These are phyloP conservation scores for Gonioctena quinquepunctata DNA, from an alignment of 1,140 invertebrate species.

Conservation along the genomic window DNA sequence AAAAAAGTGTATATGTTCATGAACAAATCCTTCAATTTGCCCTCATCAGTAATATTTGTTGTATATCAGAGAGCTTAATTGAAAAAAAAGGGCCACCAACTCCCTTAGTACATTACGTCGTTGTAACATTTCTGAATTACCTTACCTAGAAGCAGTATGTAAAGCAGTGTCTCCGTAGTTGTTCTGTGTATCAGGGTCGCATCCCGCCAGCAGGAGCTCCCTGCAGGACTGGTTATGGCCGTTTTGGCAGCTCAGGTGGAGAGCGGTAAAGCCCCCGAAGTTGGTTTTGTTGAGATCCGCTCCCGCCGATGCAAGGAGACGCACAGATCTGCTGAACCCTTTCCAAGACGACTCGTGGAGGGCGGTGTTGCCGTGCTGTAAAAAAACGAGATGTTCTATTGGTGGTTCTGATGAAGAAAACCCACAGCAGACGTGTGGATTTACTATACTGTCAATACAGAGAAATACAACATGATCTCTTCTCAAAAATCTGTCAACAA, in stretches of 20 bases:
- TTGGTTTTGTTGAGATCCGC: constrained; percentile 78
- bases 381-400: neutral
- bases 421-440: too few species aligned
- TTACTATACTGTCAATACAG: too few species aligned
- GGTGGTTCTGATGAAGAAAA: neutral
- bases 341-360: constrained; percentile 94
- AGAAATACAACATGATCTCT: too few species aligned
- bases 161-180: constrained; percentile 96
- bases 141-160: constrained; percentile 92
- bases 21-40: too few species aligned
- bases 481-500: too few species aligned
- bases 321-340: constrained; percentile 85
- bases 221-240: constrained; percentile 95
- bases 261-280: constrained; percentile 86
- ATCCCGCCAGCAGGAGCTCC: constrained; percentile 83
- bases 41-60: too few species aligned
- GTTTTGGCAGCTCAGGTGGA: constrained; percentile 94
- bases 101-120: too few species aligned
- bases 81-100: too few species aligned
- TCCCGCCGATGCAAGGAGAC: constrained; percentile 72
- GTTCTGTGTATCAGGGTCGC: constrained; percentile 87
- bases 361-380: constrained; percentile 89
- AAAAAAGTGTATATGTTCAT: too few species aligned
- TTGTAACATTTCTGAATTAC: too few species aligned
- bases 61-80: too few species aligned